Evolutionary conservation across 2,888 invertebrate species (phyloP), one percentile per base, ranked within the genome.

Genomic region (Macrophya alboannulata): DNA sequence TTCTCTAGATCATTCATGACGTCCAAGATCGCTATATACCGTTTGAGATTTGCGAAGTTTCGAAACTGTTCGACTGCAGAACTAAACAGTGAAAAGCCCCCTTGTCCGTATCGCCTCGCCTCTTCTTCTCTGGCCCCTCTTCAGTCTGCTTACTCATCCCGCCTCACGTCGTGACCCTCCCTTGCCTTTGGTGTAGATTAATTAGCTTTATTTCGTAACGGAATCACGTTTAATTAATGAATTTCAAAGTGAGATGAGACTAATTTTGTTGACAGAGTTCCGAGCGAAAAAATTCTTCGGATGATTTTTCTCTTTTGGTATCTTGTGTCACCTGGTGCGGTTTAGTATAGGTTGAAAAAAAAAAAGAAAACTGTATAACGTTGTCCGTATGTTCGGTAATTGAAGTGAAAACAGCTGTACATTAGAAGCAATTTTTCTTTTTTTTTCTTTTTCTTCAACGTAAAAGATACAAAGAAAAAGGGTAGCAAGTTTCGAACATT

Each of bases 211-310:
- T 62, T 59, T 40, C 62, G 81, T 62, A 62, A 81, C 81, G 43
- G 40, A 43, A 81, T 81, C 62, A 81, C 62, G 81, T 81, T 62
- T 81, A 59, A 81, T 62, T 81, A 81, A 62, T 81, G 59, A 81
- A 81, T 81, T 81, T 81, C 81, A 62, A 62, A 81, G 81, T 62
- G 59, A 43, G 62, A 81, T 43, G 62, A 59, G 81, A 40, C 62
- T 59, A 40, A 81, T 81, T 62, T 59, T 62, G 37, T 81, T 62
- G 81, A 40, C 81, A 37, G 51, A 51, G 31, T 62, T 43, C 2
- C 17, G 77, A 17, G 77, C 31, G n/a, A 55, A 9, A 51, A 55
- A 45, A 43, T 31, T 9, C 43, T 74, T 12, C 15, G 31, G 55
- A 55, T 55, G 31, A 51, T 77, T 77, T 37, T 17, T 21, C 74